Base-by-base conservation (phyloP, 2,888 invertebrate genomes). In the Dicycla oo region DNA sequence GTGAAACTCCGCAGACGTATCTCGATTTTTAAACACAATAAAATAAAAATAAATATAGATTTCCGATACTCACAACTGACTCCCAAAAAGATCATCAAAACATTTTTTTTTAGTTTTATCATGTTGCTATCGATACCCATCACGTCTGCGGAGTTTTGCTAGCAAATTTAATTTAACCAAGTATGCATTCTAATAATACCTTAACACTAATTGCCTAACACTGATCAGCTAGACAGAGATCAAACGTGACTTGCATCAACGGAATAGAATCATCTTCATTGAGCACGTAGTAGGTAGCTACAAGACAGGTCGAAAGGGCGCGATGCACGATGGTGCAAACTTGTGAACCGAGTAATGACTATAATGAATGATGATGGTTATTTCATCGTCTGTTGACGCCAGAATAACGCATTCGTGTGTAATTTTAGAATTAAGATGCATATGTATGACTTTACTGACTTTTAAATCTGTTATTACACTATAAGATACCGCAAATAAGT, bases 161-260 rank as follows among this genome's bases (percentile, higher is more conserved):
- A 43, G 15, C 15, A 4, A 45, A 6, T 45, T 6, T 18, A 45
- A 45, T 76, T 60, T n/a, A n/a, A n/a, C n/a, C n/a, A n/a, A n/a
- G n/a, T n/a, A n/a, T n/a, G n/a, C n/a, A n/a, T n/a, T 69, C 40
- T 34, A 70, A n/a, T 11, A 75, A 40, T 47, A 1, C 40, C 53
- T 53, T 47, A 63, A 72, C 8, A 58, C 45, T 58, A 56, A 75
- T 62, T 75, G 38, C 2, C 61, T 62, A 73, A 79, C 38, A 38
- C 79, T 23, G 73, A 62, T 75, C 45, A 80, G 23, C 45, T 62
- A 45, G 30, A 58, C 38, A 49, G 43, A 30, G 58, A 45, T 60
- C 45, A 64, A 51, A 65, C 78, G 78, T 78, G 78, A 81, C 78
- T 81, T 69, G 78, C 82, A 77, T 67, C 43, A 60, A 60, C 60